Evolutionary conservation across 1,140 invertebrate genomes (phyloP).

Genomic region (Bilobella aurantiaca): DNA sequence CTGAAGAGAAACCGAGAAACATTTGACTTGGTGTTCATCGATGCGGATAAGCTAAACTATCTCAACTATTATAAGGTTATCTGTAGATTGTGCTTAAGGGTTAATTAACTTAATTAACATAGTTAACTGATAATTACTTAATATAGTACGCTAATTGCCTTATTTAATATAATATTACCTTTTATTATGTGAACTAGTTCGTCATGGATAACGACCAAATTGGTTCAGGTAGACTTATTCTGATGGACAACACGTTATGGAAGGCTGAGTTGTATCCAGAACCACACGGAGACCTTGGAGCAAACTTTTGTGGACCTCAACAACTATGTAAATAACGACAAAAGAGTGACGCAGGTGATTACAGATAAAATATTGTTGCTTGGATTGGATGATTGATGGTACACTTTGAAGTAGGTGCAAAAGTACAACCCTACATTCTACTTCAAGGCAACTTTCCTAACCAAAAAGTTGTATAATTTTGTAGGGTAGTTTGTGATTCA

Average conservation of each 20-base stretch:
- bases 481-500: too few species aligned
- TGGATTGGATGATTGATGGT: too few species aligned
- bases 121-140: too few species aligned
- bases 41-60: constrained; percentile 29
- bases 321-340: constrained; percentile 13
- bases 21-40: constrained; percentile 31
- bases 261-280: neutral
- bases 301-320: neutral
- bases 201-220: constrained; percentile 19
- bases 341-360: constrained; percentile 16
- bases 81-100: too few species aligned
- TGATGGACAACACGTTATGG: constrained; percentile 17
- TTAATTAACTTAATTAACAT: too few species aligned
- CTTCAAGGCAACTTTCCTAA: too few species aligned
- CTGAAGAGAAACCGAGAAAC: constrained; percentile 20
- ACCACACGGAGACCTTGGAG: neutral
- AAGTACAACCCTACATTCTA: too few species aligned
- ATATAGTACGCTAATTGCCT: too few species aligned
- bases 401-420: too few species aligned
- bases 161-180: too few species aligned
- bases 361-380: too few species aligned
- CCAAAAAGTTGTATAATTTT: too few species aligned
- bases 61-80: constrained; percentile 34
- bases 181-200: constrained; percentile 12
- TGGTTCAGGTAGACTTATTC: neutral